A percentile compares a stretch with the other conserved stretches of the same genome.
phyloP scores from a whole-genome alignment of 2,113 vertebrate genomes.

The Epinephelus cyanopodus region DNA sequence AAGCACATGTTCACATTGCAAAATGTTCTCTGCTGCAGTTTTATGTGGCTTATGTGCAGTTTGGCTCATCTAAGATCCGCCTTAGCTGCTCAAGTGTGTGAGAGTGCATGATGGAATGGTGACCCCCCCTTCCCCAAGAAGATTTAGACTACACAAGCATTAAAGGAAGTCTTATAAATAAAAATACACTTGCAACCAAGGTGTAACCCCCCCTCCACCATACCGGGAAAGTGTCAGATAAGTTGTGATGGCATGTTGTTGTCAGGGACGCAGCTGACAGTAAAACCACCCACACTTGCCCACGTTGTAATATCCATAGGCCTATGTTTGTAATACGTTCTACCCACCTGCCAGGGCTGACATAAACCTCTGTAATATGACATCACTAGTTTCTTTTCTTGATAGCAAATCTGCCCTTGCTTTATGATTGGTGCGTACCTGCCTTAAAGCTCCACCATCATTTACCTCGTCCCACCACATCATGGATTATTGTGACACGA shows the following conservation, averaged over 20 bases:
- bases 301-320: neutral
- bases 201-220: neutral
- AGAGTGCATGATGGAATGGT: neutral
- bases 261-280: neutral
- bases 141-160: neutral
- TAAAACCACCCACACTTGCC: neutral
- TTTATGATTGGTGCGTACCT: neutral
- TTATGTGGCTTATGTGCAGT: neutral
- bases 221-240: neutral
- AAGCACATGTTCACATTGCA: neutral
- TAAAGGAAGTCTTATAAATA: slow-evolving; percentile 23
- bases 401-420: neutral
- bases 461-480: neutral
- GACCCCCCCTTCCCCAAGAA: neutral
- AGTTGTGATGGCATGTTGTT: slow-evolving; percentile 15
- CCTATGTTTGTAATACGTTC: neutral
- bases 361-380: slow-evolving; percentile 5
- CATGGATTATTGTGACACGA: slow-evolving; percentile 50
- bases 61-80: neutral
- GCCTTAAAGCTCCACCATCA: neutral
- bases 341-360: neutral
- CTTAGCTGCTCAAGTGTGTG: neutral
- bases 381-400: neutral
- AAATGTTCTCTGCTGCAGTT: neutral
- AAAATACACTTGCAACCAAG: slow-evolving; percentile 20